Evolutionary conservation across 2,797 vertebrate genomes (phyloP).

Genomic region (Remorina albescens): DNA sequence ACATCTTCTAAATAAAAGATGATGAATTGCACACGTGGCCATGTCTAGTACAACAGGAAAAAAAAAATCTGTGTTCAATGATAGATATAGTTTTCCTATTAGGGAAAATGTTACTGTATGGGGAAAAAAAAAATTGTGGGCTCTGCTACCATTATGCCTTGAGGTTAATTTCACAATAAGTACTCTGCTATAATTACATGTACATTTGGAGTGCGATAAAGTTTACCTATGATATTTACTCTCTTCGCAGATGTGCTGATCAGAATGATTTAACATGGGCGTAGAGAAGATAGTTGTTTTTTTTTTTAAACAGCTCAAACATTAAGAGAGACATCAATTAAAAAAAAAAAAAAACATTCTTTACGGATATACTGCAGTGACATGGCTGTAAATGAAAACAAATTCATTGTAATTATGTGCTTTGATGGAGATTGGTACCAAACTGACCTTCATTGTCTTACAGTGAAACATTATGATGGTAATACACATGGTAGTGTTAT

Average conservation of each 20-base stretch:
- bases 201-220: constrained; percentile 11
- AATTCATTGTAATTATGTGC: neutral
- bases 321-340: constrained; percentile 29
- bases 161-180: constrained; percentile 37
- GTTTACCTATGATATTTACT: constrained; percentile 29
- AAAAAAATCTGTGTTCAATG: constrained; percentile 66
- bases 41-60: constrained; percentile 60
- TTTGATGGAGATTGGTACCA: neutral
- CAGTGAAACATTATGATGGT: constrained; percentile 11
- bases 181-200: constrained; percentile 34
- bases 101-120: constrained; percentile 28
- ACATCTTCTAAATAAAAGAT: constrained; percentile 76
- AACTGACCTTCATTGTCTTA: constrained; percentile 5
- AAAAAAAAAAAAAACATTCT: neutral
- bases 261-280: constrained; percentile 10
- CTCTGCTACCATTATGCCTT: constrained; percentile 21
- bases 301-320: constrained; percentile 16
- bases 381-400: constrained; percentile 11
- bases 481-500: neutral
- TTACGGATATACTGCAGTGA: neutral
- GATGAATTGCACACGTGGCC: constrained; percentile 63
- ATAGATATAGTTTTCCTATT: constrained; percentile 70
- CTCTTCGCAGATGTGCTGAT: constrained; percentile 24
- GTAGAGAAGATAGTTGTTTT: neutral
- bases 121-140: neutral